These are phyloP conservation scores for Anseranas semipalmata DNA, from an alignment of 2,113 vertebrate species.

Conservation along the genomic window DNA sequence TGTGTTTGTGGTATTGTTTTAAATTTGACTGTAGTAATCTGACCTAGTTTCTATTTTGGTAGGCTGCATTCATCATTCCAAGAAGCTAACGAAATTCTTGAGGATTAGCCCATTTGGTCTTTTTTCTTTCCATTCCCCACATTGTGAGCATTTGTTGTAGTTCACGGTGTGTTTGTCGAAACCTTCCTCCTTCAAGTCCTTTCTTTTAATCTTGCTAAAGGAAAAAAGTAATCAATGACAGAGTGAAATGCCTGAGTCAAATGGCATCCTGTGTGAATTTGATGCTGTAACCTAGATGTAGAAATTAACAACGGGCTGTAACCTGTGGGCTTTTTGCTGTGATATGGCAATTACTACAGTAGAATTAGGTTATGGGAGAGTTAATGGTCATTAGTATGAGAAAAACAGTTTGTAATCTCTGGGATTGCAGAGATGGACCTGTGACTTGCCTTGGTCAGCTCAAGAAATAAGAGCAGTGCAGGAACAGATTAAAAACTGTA, in stretches of 20 bases:
- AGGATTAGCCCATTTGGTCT: neutral
- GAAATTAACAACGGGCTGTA: neutral
- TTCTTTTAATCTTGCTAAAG: neutral
- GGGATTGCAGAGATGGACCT: neutral
- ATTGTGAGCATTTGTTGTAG: neutral
- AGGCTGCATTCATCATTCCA: neutral
- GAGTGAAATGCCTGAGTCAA: neutral
- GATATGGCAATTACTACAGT: neutral
- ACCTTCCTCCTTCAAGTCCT: neutral
- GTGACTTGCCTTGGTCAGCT: neutral
- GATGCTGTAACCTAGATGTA: neutral
- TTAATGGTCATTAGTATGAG: neutral
- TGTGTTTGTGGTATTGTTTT: neutral
- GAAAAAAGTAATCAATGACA: neutral
- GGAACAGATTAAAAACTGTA: neutral
- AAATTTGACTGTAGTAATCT: neutral
- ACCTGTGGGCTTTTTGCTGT: neutral
- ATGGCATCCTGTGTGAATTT: neutral
- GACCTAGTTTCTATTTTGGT: neutral
- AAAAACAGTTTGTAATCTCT: neutral
- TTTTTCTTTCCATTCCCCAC: neutral
- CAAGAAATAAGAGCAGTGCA: neutral
- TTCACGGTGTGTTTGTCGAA: neutral
- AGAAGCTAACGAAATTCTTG: neutral
- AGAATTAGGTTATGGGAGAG: neutral